Conservation (phyloP, 2,888 invertebrate genomes). For the Melinaea marsaeus region DNA sequence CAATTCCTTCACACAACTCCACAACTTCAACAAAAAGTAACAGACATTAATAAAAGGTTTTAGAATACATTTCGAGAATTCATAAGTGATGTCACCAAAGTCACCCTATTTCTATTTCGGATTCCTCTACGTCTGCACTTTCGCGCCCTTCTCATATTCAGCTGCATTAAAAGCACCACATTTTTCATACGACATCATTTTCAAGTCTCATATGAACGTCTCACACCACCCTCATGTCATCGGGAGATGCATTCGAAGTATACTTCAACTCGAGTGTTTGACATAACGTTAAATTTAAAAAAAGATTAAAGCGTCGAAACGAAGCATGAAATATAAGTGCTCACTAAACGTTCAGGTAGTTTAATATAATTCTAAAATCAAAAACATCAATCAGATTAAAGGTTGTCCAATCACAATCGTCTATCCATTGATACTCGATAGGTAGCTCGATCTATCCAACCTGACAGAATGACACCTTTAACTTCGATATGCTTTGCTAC, state of each 20-base stretch:
- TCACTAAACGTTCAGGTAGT: not conserved
- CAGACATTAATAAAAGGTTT: not conserved
- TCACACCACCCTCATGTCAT: constrained; percentile 29
- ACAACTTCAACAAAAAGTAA: constrained; percentile 1
- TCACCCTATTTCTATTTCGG: constrained; percentile 56
- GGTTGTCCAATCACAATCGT: constrained; percentile 40
- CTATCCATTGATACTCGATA: constrained; percentile 43
- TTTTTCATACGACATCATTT: constrained; percentile 50
- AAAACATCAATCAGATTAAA: constrained; percentile 12
- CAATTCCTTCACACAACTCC: constrained; percentile 3
- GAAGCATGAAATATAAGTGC: not conserved
- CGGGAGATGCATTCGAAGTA: constrained; percentile 37
- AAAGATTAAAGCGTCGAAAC: constrained; percentile 3
- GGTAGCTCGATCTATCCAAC: constrained; percentile 47
- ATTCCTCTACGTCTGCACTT: constrained; percentile 49
- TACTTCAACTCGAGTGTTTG: constrained; percentile 18
- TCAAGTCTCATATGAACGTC: constrained; percentile 24
- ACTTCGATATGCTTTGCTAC: constrained; percentile 45
- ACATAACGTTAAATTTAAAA: constrained; percentile 21
- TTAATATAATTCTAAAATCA: constrained; percentile 1
- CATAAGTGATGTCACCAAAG: constrained; percentile 44
- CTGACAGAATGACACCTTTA: constrained; percentile 51
- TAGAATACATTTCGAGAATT: constrained; percentile 35
- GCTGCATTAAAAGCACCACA: constrained; percentile 60
- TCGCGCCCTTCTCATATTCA: constrained; percentile 67